phyloP scores from a whole-genome alignment of 2,888 invertebrate species.

The Microplitis deprimator region DNA sequence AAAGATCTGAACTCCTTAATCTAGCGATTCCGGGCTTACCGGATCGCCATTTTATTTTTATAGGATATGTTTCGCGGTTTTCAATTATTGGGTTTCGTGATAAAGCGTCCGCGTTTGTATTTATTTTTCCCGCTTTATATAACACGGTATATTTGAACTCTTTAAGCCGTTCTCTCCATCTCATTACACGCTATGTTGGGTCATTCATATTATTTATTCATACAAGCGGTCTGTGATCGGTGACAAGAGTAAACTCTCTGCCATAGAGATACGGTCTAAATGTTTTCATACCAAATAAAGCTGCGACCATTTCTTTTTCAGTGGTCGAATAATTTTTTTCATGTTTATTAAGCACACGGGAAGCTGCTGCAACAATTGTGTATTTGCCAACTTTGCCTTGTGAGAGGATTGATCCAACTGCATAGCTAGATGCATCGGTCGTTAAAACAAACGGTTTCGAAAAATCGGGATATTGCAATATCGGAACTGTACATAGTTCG shows the following conservation, averaged over 20 bases:
- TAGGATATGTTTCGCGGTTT: not conserved
- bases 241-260: too few relatives aligned
- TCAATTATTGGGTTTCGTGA: conserved; percentile 25
- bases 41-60: conserved; percentile 27
- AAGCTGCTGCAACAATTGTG: conserved; percentile 58
- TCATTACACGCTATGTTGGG: conserved; percentile 51
- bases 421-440: not conserved
- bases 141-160: conserved; percentile 51
- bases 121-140: conserved; percentile 36
- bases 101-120: conserved; percentile 31
- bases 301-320: not conserved
- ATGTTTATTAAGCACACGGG: conserved; percentile 54
- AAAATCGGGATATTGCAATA: conserved; percentile 3
- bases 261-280: too few relatives aligned
- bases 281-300: conserved; percentile 10
- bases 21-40: conserved; percentile 36
- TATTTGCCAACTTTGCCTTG: conserved; percentile 61
- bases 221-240: too few relatives aligned
- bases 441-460: not conserved
- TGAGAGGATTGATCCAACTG: conserved; percentile 56
- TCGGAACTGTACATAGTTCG: conserved; percentile 27
- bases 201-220: conserved; percentile 43
- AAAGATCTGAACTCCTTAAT: not conserved
- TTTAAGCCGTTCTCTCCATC: conserved; percentile 55
- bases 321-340: conserved; percentile 54